Evolutionary conservation across 2,888 invertebrate genomes (phyloP), one percentile per base, ranked within the genome.

Genomic region (Plutella xylostella): DNA sequence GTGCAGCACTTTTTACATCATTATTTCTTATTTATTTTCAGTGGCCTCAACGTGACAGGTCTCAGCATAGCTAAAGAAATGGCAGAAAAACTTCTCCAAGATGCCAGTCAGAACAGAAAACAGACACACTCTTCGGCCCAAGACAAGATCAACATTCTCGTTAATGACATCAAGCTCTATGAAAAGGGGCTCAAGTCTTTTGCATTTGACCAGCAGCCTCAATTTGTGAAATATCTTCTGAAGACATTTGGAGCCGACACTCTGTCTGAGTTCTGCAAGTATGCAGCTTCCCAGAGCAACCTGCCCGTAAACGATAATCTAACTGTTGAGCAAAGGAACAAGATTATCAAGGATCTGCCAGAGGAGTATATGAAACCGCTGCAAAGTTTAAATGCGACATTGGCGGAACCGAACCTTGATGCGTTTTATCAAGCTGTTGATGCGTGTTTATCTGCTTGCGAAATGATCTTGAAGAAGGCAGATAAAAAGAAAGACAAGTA

Each of bases 401-500:
- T 94, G 9, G 77, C 85, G 50, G 90, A 90, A 40, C 88, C 86
- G 62, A 89, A 85, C 47, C 77, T 94, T 46, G 96, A 96, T 45
- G 90, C 92, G 4, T 96, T 96, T 68, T 87, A 93, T 55, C 83
- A 85, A 54, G 85, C 88, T n/a, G 82, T 92, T 33, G 96, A 96
- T 58, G 70, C 86, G 1, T 89, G 91, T 39, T 76, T 96, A 54
- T 76, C 87, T 15, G 80, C 87, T 42, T 92, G 91, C 65, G 90
- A 91, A 48, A 90, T 95, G 88, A 90, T 93, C 54, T 73, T 95
- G 50, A 93, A 92, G 61, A 97, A 96, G 72, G 86, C 91, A 50
- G 97, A 97, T 65, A 96, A 96, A 69, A 96, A 95, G 67, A 94
- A 93, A 64, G 91, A 92, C 65, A 87, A 79, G 85, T 85, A 59